phyloP scores from a whole-genome alignment of 2,797 vertebrate genomes.

The Catamblyrhynchus diadema region DNA sequence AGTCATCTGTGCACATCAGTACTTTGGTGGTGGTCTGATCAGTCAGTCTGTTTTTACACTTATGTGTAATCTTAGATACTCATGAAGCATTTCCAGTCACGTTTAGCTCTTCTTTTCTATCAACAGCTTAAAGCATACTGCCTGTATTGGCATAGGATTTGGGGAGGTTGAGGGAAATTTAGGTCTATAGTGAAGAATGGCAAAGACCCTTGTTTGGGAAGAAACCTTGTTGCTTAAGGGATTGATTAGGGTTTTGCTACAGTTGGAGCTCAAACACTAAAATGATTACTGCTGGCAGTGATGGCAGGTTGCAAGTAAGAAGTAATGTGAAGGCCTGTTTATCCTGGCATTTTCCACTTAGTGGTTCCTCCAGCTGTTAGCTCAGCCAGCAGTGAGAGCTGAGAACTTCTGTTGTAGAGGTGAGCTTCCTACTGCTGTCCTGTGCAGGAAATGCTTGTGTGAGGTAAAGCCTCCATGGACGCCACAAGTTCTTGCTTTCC shows the following conservation, averaged over 20 bases:
- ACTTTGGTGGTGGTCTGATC: background rate
- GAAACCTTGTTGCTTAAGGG: background rate
- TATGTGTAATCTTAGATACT: background rate
- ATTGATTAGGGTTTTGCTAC: background rate
- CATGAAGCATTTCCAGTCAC: background rate
- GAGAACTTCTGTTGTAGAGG: background rate
- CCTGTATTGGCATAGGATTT: background rate
- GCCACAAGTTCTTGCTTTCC: background rate
- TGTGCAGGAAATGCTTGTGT: background rate
- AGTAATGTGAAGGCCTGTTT: background rate
- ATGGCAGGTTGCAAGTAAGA: background rate
- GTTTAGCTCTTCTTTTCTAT: background rate
- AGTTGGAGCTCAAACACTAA: background rate
- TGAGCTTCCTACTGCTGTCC: background rate
- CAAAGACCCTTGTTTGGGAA: background rate
- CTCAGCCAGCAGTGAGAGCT: background rate
- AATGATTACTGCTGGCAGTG: background rate
- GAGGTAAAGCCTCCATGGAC: rapidly evolving
- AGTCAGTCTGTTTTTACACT: background rate
- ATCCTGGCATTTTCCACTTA: background rate
- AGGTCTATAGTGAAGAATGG: background rate
- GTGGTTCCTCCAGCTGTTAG: background rate
- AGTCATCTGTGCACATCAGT: background rate
- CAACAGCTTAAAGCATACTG: background rate
- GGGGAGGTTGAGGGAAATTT: background rate